These are phyloP conservation scores for Eulemur rubriventer DNA, from an alignment of 2,797 vertebrate genomes.

Conservation along the genomic window DNA sequence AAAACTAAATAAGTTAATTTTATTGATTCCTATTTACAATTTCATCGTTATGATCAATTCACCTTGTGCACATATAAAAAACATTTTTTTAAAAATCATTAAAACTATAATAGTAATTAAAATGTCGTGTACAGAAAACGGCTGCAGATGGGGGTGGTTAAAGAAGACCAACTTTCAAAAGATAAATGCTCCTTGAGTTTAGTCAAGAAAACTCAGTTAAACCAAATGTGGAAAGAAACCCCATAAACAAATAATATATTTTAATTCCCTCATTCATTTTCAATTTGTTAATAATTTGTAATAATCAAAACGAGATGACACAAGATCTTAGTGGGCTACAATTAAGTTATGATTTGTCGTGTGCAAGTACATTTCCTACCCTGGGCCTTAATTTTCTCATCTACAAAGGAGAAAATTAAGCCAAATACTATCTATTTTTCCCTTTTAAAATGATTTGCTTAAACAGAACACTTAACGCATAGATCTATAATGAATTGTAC, in stretches of 20 bases:
- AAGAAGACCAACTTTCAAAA: slow-evolving; percentile 44
- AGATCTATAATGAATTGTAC: background rate
- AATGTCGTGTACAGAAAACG: background rate
- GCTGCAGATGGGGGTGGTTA: background rate
- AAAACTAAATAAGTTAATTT: slow-evolving; percentile 41
- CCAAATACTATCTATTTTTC: background rate
- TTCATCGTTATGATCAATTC: slow-evolving; percentile 27
- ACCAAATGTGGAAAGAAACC: slow-evolving; percentile 6
- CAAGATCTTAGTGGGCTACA: background rate
- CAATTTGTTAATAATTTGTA: slow-evolving; percentile 68
- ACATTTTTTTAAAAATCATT: slow-evolving; percentile 40
- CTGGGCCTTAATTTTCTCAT: slow-evolving; percentile 21
- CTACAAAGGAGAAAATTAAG: background rate
- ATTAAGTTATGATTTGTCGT: slow-evolving; percentile 25
- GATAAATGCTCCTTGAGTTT: background rate
- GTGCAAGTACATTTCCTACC: background rate
- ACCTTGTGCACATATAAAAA: slow-evolving; percentile 29
- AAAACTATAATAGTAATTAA: slow-evolving; percentile 12
- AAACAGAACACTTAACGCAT: background rate
- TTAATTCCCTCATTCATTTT: slow-evolving; percentile 67
- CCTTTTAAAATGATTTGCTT: background rate
- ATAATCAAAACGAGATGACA: slow-evolving; percentile 57
- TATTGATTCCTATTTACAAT: slow-evolving; percentile 54
- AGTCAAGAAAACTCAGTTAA: slow-evolving; percentile 14
- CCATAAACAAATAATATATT: slow-evolving; percentile 24